A percentile compares a stretch with the other conserved stretches of the same genome.
Evolutionary conservation across 2,113 vertebrate species (phyloP).

Genomic region (Pomatorhinus ruficollis): DNA sequence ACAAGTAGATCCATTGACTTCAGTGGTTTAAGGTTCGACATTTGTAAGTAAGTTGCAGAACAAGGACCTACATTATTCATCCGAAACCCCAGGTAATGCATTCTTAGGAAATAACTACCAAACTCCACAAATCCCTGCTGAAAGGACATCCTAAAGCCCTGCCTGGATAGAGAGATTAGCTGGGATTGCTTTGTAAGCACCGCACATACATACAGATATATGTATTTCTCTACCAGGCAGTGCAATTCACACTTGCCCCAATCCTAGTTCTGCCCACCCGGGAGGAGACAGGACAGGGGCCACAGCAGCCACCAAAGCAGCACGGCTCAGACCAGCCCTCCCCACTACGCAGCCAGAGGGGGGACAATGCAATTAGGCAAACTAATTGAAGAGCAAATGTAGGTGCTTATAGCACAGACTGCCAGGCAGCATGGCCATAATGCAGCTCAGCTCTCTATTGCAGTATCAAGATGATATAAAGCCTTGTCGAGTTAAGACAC

Average conservation of each 20-base stretch:
- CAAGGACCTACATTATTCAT: slow-evolving; percentile 59
- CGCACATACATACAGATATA: neutral
- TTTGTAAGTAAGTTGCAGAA: slow-evolving; percentile 41
- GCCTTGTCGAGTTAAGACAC: neutral
- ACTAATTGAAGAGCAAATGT: neutral
- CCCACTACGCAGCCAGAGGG: neutral
- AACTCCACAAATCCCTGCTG: slow-evolving; percentile 28
- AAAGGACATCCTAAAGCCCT: slow-evolving; percentile 40
- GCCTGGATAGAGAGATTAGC: slow-evolving; percentile 17
- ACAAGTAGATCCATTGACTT: slow-evolving; percentile 10
- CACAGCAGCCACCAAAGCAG: neutral
- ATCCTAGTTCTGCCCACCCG: neutral
- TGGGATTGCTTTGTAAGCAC: slow-evolving; percentile 1
- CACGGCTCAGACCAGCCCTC: neutral
- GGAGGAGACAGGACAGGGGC: neutral
- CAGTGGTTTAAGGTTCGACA: slow-evolving; percentile 8
- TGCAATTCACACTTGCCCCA: neutral
- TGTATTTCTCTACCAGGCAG: neutral
- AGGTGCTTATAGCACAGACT: neutral
- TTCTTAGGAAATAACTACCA: slow-evolving; percentile 25
- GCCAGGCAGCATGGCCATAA: neutral
- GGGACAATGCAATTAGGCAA: neutral
- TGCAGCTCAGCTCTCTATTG: neutral
- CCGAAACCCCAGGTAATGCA: neutral
- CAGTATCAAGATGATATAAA: neutral